A percentile compares a stretch with the other conserved stretches of the same genome.
These are phyloP conservation scores for Gobiocypris rarus DNA, from an alignment of 2,113 vertebrate species.

Conservation along the genomic window DNA sequence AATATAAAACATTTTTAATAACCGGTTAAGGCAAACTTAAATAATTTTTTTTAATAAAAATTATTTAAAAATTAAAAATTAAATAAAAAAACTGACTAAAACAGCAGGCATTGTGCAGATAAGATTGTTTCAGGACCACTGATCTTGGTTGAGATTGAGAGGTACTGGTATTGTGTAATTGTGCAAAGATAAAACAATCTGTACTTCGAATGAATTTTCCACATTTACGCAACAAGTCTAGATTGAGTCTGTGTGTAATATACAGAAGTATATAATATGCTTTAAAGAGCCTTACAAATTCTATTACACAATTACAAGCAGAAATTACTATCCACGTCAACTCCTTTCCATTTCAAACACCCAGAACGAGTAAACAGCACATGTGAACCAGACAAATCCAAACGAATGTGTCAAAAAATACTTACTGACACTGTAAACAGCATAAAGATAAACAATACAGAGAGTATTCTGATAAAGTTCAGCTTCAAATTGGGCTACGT, in stretches of 20 bases:
- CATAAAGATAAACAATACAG: not conserved
- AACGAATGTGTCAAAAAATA: not conserved
- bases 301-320: not conserved
- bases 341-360: not conserved
- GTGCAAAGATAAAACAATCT: not conserved
- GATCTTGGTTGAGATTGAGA: not conserved
- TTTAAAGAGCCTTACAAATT: not conserved
- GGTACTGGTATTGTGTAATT: not conserved
- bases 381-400: not conserved
- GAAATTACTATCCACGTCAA: not conserved
- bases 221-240: not conserved
- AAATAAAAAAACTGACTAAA: not conserved
- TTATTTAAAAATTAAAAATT: not conserved
- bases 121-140: not conserved
- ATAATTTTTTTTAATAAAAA: too few species aligned
- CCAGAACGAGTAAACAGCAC: not conserved
- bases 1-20: not conserved
- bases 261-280: not conserved
- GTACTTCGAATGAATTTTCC: not conserved
- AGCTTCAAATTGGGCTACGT: not conserved
- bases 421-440: slow-evolving; percentile 17
- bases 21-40: too few species aligned
- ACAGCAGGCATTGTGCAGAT: not conserved
- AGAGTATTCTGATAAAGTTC: not conserved
- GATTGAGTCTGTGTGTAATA: slow-evolving; percentile 17